These are phyloP conservation scores for Morinoia aosen DNA, from an alignment of 2,888 invertebrate species.

Conservation along the genomic window DNA sequence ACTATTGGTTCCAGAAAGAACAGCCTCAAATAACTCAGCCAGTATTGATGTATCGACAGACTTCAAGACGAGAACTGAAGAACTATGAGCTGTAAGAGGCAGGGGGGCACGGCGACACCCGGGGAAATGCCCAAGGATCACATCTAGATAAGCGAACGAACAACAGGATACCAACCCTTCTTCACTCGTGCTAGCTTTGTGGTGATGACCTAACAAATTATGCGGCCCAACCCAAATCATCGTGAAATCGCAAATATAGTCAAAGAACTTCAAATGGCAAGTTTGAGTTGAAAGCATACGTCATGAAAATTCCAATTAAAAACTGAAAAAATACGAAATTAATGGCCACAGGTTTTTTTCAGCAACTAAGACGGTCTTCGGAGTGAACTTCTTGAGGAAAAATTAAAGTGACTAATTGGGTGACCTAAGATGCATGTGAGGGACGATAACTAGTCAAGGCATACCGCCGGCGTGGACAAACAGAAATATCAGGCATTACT, in stretches of 20 bases:
- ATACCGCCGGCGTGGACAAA: too few relatives aligned
- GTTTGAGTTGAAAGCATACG: not conserved
- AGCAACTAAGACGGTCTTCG: too few relatives aligned
- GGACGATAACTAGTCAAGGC: too few relatives aligned
- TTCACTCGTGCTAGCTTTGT: not conserved
- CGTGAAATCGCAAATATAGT: not conserved
- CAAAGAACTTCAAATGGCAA: not conserved
- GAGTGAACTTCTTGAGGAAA: too few relatives aligned
- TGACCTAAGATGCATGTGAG: too few relatives aligned
- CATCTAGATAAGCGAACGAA: not conserved
- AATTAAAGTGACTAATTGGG: too few relatives aligned
- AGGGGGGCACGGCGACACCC: not conserved
- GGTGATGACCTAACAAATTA: not conserved
- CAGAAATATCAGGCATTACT: too few relatives aligned
- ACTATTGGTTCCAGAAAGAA: not conserved
- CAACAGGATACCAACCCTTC: not conserved
- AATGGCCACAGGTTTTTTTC: too few relatives aligned
- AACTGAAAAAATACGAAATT: too few relatives aligned
- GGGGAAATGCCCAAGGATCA: not conserved
- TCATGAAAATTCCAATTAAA: too few relatives aligned
- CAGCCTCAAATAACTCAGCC: not conserved
- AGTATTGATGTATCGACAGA: not conserved
- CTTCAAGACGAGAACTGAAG: constrained; percentile 10
- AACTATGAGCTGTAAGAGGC: not conserved
- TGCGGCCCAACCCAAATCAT: not conserved